Evolutionary conservation across 2,113 vertebrate genomes (phyloP).

Genomic region (Cheirogaleus medius): DNA sequence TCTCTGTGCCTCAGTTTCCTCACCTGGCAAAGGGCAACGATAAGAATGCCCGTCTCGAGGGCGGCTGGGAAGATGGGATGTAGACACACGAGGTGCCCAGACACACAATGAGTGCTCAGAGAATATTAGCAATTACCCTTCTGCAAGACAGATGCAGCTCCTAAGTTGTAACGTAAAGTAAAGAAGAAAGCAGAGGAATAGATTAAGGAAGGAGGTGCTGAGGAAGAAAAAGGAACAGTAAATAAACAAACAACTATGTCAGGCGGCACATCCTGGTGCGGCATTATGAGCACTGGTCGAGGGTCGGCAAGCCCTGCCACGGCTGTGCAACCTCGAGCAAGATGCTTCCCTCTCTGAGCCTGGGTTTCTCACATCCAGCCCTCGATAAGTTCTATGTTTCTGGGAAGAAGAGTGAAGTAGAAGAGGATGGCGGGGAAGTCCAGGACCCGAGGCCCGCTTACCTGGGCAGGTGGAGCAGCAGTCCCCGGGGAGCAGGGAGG

Average conservation of each 20-base stretch:
- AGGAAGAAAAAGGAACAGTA: not conserved
- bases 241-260: not conserved
- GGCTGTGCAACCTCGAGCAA: not conserved
- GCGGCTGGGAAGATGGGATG: not conserved
- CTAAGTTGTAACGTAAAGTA: not conserved
- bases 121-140: not conserved
- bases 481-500: not conserved
- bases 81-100: not conserved
- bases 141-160: not conserved
- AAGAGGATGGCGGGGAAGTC: not conserved
- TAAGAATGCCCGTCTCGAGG: not conserved
- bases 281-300: rapidly evolving
- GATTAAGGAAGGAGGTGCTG: not conserved
- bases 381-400: not conserved
- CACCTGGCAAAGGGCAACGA: not conserved
- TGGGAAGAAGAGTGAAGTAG: not conserved
- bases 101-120: not conserved
- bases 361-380: not conserved
- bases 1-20: not conserved
- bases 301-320: rapidly evolving
- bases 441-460: slow-evolving; percentile 20
- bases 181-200: not conserved
- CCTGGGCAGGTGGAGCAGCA: slow-evolving; percentile 85
- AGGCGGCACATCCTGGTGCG: rapidly evolving
- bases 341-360: not conserved